Base-by-base conservation (phyloP, 2,113 vertebrate species). In the Archilochus colubris region DNA sequence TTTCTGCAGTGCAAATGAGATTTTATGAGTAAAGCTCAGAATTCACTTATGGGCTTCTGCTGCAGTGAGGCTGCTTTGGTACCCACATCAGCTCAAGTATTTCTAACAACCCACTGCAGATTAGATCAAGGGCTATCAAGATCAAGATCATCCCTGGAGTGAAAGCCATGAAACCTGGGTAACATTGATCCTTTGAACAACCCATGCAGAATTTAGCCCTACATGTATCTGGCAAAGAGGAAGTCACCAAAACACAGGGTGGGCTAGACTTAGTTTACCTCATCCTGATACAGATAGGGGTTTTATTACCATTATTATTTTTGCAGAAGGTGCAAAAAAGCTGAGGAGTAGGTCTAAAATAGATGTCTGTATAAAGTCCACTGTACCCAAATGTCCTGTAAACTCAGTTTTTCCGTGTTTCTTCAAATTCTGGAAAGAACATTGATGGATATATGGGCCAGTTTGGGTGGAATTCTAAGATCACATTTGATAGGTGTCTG, bases 301-400 rank as follows among this genome's bases (percentile, higher is more conserved):
- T 58, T 17, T 48, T 27, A 10, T 66, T 48, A 12, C 2, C 7
- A 46, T 64, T 38, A 38, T 30, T 78, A 48, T 61, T 88, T 43
- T 86, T 78, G 15, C 24, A 84, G 40, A 62, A 96, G n/a, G 33
- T 72, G 19, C 17, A 72, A 94, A 91, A 90, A 90, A 75, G 44
- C 21, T 12, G 10, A 86, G 59, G 16, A 94, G 16, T n/a, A 31
- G 64, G 63, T 68, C 31, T 81, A 75, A 77, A 86, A 62, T 74
- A 14, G 9, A 50, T 21, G 16, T 64, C 68, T 83, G 19, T 82
- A 57, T 63, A 55, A 90, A 91, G 89, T 14, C 73, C 55, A 61
- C 31, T 63, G 68, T 40, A 67, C 33, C 27, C 44, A 82, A 88
- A 68, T 16, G 19, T 68, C 30, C 36, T 40, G 5, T 61, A 88